Conservation (phyloP, 2,888 invertebrate genomes). For the Acanthosoma haemorrhoidale region DNA sequence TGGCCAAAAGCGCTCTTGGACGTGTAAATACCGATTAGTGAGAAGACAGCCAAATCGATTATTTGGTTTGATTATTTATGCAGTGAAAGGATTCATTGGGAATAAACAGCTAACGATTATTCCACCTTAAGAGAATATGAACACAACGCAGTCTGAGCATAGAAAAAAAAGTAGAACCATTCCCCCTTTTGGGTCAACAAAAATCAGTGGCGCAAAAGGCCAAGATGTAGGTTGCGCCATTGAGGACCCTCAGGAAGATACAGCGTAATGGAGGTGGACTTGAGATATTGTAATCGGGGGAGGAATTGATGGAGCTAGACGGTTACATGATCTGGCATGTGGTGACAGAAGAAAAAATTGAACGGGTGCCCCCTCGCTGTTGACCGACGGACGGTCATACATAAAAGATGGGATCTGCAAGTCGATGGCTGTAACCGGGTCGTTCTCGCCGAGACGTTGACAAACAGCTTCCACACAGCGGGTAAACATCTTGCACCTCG, state of each 20-base stretch:
- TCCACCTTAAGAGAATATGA: too few relatives aligned
- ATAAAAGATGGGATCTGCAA: constrained; percentile 3
- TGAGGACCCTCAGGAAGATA: background rate
- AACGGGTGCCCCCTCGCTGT: background rate
- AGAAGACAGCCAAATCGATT: too few relatives aligned
- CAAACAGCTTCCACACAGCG: background rate
- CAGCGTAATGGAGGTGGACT: background rate
- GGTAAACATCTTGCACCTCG: background rate
- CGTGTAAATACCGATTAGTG: too few relatives aligned
- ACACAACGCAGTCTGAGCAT: too few relatives aligned
- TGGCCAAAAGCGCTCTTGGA: too few relatives aligned
- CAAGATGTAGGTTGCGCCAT: constrained; percentile 4
- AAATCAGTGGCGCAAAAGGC: constrained; percentile 7
- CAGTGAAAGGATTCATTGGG: too few relatives aligned
- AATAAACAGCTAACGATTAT: too few relatives aligned
- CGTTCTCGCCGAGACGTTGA: background rate
- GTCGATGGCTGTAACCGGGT: background rate
- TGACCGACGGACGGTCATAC: background rate
- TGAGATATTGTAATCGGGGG: background rate
- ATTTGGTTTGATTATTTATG: too few relatives aligned
- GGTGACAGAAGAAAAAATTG: constrained; percentile 1
- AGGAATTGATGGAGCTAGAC: background rate
- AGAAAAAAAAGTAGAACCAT: background rate
- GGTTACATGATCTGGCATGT: constrained; percentile 10
- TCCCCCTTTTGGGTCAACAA: background rate